Percentiles rank a stretch among this genome's conserved stretches.
Evolutionary conservation across 2,888 invertebrate genomes (phyloP).

Genomic region (Chromoteleia sp.): DNA sequence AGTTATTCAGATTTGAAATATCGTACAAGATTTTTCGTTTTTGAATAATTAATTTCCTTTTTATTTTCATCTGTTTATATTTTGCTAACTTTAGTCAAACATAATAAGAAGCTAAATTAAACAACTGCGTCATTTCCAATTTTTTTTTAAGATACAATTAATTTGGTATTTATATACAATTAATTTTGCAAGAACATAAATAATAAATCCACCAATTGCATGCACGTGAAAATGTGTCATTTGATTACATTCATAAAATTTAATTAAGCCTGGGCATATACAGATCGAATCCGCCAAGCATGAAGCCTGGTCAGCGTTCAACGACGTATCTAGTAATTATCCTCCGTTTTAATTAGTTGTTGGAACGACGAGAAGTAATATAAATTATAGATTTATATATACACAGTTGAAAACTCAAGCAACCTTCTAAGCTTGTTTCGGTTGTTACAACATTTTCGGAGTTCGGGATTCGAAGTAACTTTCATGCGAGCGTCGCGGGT

Average conservation of each 20-base stretch:
- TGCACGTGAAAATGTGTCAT: conserved; percentile 38
- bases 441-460: conserved; percentile 21
- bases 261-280: conserved; percentile 41
- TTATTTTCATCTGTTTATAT: not conserved
- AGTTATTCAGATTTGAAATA: no score
- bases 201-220: conserved; percentile 24
- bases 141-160: no score
- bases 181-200: conserved; percentile 7
- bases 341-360: conserved; percentile 58
- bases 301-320: conserved; percentile 26
- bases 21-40: no score
- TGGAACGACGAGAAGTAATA: conserved; percentile 23
- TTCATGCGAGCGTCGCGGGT: not conserved
- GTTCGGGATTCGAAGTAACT: not conserved
- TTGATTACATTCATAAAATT: conserved; percentile 46
- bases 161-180: no score
- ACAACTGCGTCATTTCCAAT: not conserved
- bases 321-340: conserved; percentile 42
- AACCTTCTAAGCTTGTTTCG: conserved; percentile 6
- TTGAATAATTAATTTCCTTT: not conserved
- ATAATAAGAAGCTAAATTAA: no score
- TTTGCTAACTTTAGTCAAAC: not conserved
- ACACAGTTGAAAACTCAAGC: conserved; percentile 11
- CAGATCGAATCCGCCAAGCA: conserved; percentile 19
- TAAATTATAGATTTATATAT: conserved; percentile 24